Conservation (phyloP, 1,140 invertebrate genomes). For the Drosophila arizonae region DNA sequence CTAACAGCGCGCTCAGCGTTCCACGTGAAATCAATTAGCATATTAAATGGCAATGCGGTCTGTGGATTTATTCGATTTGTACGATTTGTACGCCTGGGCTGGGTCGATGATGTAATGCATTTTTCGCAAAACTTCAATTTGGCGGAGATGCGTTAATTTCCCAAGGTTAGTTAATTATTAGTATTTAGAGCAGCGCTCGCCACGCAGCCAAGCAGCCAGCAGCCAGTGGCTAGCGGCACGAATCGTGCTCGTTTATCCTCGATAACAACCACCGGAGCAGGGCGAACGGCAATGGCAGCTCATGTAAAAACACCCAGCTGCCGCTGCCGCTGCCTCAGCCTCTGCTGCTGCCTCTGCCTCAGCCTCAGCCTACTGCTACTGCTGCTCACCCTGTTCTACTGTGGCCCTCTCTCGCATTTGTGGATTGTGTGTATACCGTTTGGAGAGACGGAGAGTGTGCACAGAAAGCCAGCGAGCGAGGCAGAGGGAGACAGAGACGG, state of each 20-base stretch:
- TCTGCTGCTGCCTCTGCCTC: background rate
- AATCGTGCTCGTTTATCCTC: slow-evolving; percentile 2
- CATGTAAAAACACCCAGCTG: slow-evolving; percentile 10
- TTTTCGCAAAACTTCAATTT: slow-evolving; percentile 64
- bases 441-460: slow-evolving; percentile 45
- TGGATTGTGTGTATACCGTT: slow-evolving; percentile 70
- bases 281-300: slow-evolving; percentile 32
- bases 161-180: slow-evolving; percentile 56
- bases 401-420: slow-evolving; percentile 29
- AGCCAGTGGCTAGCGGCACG: slow-evolving; percentile 13
- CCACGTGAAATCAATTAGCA: slow-evolving; percentile 79
- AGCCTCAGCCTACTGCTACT: background rate
- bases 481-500: slow-evolving; percentile 7
- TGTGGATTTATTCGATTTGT: background rate
- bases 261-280: slow-evolving; percentile 23
- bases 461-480: background rate
- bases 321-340: background rate
- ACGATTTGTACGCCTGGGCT: background rate
- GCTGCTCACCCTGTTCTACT: slow-evolving; percentile 17
- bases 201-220: background rate
- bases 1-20: slow-evolving; percentile 46
- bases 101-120: slow-evolving; percentile 63
- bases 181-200: slow-evolving; percentile 49
- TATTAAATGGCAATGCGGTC: slow-evolving; percentile 41
- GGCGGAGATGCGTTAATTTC: slow-evolving; percentile 68